phyloP scores from a whole-genome alignment of 2,888 invertebrate genomes.

The Stegophylla sp. region DNA sequence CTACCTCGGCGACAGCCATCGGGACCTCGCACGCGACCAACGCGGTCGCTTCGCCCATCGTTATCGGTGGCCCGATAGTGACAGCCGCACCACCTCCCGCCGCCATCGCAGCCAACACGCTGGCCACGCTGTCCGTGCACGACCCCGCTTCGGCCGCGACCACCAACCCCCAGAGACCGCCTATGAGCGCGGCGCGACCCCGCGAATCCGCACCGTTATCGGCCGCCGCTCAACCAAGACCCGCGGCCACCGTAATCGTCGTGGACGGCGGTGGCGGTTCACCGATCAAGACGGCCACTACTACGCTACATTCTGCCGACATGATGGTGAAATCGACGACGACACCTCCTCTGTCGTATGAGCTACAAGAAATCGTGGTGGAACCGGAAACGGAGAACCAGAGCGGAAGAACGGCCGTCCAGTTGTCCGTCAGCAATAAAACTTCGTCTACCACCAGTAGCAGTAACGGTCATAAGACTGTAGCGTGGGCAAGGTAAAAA shows the following conservation, averaged over 20 bases:
- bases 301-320: neutral
- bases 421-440: neutral
- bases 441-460: neutral
- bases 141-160: neutral
- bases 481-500: constrained; percentile 53
- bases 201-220: neutral
- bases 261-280: neutral
- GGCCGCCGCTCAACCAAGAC: neutral
- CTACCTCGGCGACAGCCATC: constrained; percentile 46
- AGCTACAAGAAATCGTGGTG: constrained; percentile 32
- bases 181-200: neutral
- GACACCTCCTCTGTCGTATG: constrained; percentile 33
- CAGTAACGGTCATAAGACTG: constrained; percentile 50
- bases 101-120: constrained; percentile 24
- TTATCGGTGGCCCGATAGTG: constrained; percentile 26
- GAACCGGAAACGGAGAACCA: constrained; percentile 48
- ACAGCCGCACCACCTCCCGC: constrained; percentile 42
- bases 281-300: neutral
- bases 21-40: constrained; percentile 39
- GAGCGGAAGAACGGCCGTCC: constrained; percentile 21
- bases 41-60: constrained; percentile 30
- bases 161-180: neutral
- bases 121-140: constrained; percentile 20
- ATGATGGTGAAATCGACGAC: neutral
- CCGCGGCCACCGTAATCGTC: neutral